Conservation (phyloP, 2,888 invertebrate species). For the Blastobasis lacticolella region DNA sequence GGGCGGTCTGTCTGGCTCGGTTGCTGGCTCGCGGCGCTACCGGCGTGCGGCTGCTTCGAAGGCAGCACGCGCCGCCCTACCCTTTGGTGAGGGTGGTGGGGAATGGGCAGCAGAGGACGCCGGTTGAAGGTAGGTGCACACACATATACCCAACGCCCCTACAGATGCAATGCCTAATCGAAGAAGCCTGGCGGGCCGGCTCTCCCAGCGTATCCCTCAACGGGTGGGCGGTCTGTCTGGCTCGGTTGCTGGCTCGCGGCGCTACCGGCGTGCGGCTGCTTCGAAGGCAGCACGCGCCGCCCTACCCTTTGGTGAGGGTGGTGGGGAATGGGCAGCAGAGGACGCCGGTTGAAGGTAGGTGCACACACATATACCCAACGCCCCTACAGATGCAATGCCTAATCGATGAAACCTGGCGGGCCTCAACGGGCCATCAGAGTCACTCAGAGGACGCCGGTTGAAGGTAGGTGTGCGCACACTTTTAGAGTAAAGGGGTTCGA, state of each 20-base stretch:
- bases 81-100: constrained; percentile 76
- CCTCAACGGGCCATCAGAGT: constrained; percentile 81
- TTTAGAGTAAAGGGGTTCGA: not conserved
- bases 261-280: constrained; percentile 49
- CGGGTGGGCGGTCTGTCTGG: constrained; percentile 79
- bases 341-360: constrained; percentile 21
- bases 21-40: constrained; percentile 22
- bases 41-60: constrained; percentile 66
- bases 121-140: constrained; percentile 14
- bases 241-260: constrained; percentile 37
- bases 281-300: constrained; percentile 84
- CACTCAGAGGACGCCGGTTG: constrained; percentile 48
- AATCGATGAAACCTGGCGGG: constrained; percentile 88
- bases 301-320: constrained; percentile 83
- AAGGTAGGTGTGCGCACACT: constrained; percentile 7
- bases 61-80: constrained; percentile 88
- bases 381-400: constrained; percentile 77
- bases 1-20: constrained; percentile 79
- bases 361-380: not conserved
- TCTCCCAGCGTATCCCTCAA: constrained; percentile 84
- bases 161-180: constrained; percentile 82
- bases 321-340: constrained; percentile 6
- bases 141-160: not conserved
- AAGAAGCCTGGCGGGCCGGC: constrained; percentile 83
- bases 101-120: constrained; percentile 12